Percentiles rank a stretch among this genome's conserved stretches.
Evolutionary conservation across 1,140 invertebrate species (phyloP).

Genomic region (Eumaeus atala): DNA sequence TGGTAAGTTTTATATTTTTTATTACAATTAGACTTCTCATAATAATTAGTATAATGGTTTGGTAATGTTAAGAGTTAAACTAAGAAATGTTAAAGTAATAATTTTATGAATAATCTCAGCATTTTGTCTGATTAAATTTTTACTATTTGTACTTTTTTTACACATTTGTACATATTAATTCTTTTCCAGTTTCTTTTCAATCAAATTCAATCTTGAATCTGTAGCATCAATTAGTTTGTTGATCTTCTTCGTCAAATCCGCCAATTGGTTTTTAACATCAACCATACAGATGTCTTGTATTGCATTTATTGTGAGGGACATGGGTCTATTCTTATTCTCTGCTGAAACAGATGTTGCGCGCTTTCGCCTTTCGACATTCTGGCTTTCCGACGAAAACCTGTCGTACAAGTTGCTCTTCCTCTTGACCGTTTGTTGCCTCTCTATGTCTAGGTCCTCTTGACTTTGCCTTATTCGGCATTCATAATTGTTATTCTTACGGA

Average conservation of each 20-base stretch:
- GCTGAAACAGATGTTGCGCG: constrained; percentile 47
- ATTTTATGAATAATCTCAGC: no score
- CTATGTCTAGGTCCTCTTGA: constrained; percentile 41
- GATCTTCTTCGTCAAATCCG: constrained; percentile 55
- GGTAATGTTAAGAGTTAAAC: no score
- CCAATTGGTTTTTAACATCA: constrained; percentile 58
- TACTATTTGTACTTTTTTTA: background rate
- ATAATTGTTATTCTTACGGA: constrained; percentile 68
- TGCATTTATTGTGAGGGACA: constrained; percentile 51
- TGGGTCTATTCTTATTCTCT: constrained; percentile 47
- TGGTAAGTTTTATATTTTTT: constrained; percentile 68
- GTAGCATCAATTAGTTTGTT: constrained; percentile 54
- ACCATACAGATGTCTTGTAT: constrained; percentile 68
- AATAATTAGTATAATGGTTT: no score
- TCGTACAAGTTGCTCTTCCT: constrained; percentile 64
- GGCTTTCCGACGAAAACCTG: constrained; percentile 51
- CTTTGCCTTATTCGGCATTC: constrained; percentile 52
- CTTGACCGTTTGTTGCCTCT: constrained; percentile 43
- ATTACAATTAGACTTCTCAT: no score
- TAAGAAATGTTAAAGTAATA: no score
- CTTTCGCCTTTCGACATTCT: constrained; percentile 55
- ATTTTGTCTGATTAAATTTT: background rate
- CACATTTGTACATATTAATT: constrained; percentile 1
- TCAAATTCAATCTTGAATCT: constrained; percentile 45
- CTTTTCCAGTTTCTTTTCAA: constrained; percentile 45